Percentiles rank a stretch among this genome's conserved stretches.
These are phyloP conservation scores for Castor canadensis DNA, from an alignment of 2,113 vertebrate genomes.

Conservation along the genomic window DNA sequence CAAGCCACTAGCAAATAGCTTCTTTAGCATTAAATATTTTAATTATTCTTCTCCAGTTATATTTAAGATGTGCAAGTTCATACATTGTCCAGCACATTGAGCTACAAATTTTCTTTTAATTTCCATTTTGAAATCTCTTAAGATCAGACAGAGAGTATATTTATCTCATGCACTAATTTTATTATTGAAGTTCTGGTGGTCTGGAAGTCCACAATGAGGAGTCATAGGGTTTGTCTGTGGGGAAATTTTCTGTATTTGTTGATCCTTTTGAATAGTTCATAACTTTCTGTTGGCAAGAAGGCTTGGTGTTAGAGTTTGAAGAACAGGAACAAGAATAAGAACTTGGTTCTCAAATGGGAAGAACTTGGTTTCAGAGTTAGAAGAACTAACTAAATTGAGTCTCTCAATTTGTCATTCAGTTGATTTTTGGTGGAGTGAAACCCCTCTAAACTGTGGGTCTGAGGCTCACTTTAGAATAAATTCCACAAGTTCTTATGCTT, in stretches of 20 bases:
- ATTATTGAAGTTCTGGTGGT: not conserved
- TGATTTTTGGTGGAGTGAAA: not conserved
- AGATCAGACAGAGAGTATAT: not conserved
- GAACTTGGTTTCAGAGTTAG: not conserved
- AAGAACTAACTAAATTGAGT: not conserved
- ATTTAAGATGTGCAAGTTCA: not conserved
- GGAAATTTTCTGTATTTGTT: not conserved
- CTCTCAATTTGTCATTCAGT: not conserved
- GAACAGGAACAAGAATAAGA: not conserved
- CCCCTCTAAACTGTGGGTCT: not conserved
- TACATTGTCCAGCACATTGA: not conserved
- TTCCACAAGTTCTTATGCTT: not conserved
- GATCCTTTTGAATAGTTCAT: not conserved
- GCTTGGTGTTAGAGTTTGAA: not conserved
- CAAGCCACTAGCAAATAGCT: not conserved
- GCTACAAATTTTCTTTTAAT: not conserved
- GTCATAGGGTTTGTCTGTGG: not conserved
- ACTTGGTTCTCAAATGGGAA: not conserved
- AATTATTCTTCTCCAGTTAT: not conserved
- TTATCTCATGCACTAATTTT: not conserved
- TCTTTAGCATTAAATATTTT: not conserved
- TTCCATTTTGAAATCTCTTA: not conserved
- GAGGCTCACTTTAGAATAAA: not conserved
- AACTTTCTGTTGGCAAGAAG: not conserved
- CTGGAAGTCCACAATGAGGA: not conserved